Base-by-base conservation (phyloP, 2,888 invertebrate species). In the Rugalucina vietnamica region DNA sequence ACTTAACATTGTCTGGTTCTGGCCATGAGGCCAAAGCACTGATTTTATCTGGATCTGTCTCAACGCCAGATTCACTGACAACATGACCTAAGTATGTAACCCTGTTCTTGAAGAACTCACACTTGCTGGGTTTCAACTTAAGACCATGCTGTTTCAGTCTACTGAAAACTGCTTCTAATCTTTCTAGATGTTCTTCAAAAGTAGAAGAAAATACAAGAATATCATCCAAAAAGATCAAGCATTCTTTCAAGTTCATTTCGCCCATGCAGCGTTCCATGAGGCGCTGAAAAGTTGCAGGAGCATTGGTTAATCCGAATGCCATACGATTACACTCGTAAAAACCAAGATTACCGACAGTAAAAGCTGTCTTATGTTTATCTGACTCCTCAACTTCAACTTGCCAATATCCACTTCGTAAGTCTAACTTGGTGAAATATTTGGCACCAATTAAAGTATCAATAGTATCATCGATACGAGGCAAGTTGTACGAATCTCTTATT, bases 381-480 rank as follows among this genome's bases (percentile, higher is more conserved):
- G 27, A n/a, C n/a, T 36, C 36, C 0, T 29, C 3, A 27, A 34
- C 32, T n/a, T 72, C 39, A 5, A 4, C 72, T n/a, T 72, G 37
- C 72, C 72, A 72, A 39, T 72, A 72, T 12, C 72, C 69, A 34
- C 34, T 34, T 10, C 34, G 12, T 32, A 10, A 36, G 69, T 69
- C 69, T 8, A 69, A 32, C 27, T 72, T 72, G 37, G 72, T 37
- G 39, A 72, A 65, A 65, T 65, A 39, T 24, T 72, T 72, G 37
- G 72, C 72, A 39, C 39, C 39, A 18, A 12, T 27, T 4, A 72
- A 32, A 24, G 27, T 27, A 72, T 70, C 70, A 18, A 70, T 5
- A n/a, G n/a, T n/a, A n/a, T n/a, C n/a, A n/a, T n/a, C n/a, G n/a
- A n/a, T 8, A 1, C 69, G 69, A 1, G 34, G 34, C 2, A 69